Evolutionary conservation across 2,888 invertebrate species (phyloP), one percentile per base, ranked within the genome.

Genomic region (Eurytoma adleriae): DNA sequence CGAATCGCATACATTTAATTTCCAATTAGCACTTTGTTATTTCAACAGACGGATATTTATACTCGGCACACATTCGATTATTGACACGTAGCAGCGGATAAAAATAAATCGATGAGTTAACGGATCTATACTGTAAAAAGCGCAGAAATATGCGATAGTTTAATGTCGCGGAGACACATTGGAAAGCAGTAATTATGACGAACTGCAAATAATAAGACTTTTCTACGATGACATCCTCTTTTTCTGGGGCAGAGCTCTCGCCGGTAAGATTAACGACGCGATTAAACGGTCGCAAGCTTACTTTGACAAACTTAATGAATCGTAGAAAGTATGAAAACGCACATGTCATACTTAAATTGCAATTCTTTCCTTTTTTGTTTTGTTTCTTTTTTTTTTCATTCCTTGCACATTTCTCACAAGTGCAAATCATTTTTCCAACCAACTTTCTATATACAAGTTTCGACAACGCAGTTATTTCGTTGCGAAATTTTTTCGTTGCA

Each of bases 281-380:
- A 77, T 75, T 75, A 75, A 77, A 20, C 62, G 52, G 14, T 61
- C 50, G 20, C 48, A 24, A n/a, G 69, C n/a, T 30, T 20, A 52
- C 76, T 62, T 70, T 70, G 61, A 56, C 69, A 69, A 77, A 69
- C 62, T 69, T 52, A 68, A 62, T 76, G 68, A 75, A 75, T 75
- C 50, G 74, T 75, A 75, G 67, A 75, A 75, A 75, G 74, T 76
- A 69, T 14, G 30, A 50, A 62, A 62, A 62, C 24, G 5, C 14
- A 48, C 59, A 40, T 20, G 52, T 61, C 59, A 62, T 27, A 24
- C 50, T 50, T 61, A n/a, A 27, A 5, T 3, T 24, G 24, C 50
- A 48, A 40, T 69, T 30, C 40, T 57, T 69, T 54, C 5, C 57
- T 57, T 69, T 4, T 20, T 50, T 48, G 13, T 68, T 18, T 52